Conservation (phyloP, 1,140 invertebrate species). For the Trichogramma pretiosum region DNA sequence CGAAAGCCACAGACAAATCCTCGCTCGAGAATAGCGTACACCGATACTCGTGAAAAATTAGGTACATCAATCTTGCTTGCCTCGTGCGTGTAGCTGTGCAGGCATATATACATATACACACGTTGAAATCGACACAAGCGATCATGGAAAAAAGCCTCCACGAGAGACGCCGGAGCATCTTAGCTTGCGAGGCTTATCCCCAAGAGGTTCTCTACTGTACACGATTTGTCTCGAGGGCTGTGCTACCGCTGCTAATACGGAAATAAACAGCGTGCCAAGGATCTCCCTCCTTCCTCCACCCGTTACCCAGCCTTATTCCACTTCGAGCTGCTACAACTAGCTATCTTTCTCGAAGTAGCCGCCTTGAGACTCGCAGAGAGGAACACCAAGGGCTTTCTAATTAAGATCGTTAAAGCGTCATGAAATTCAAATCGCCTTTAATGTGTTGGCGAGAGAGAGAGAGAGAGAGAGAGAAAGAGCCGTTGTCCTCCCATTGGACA, state of each 20-base stretch:
- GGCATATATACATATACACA: no score
- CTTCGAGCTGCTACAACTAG: no score
- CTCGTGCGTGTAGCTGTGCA: background rate
- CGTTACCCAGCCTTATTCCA: no score
- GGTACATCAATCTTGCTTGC: constrained; percentile 12
- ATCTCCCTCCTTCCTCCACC: background rate
- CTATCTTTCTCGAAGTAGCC: no score
- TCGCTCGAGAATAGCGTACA: background rate
- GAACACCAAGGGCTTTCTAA: constrained; percentile 14
- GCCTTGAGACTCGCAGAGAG: background rate
- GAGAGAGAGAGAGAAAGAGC: background rate
- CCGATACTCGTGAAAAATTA: constrained; percentile 8
- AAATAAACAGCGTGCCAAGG: constrained; percentile 15
- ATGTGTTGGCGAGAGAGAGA: constrained; percentile 1
- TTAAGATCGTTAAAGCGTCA: constrained; percentile 19
- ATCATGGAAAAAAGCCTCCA: background rate
- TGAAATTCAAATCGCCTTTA: constrained; percentile 21
- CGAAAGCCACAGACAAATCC: background rate
- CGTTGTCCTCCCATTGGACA: no score
- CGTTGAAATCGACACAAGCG: no score
- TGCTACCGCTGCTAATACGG: constrained; percentile 15
- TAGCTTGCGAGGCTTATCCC: background rate
- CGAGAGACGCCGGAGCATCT: background rate
- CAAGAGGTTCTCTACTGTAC: background rate
- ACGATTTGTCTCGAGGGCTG: constrained; percentile 12